phyloP scores from a whole-genome alignment of 1,140 invertebrate species.

The Sminthurinus signatus region DNA sequence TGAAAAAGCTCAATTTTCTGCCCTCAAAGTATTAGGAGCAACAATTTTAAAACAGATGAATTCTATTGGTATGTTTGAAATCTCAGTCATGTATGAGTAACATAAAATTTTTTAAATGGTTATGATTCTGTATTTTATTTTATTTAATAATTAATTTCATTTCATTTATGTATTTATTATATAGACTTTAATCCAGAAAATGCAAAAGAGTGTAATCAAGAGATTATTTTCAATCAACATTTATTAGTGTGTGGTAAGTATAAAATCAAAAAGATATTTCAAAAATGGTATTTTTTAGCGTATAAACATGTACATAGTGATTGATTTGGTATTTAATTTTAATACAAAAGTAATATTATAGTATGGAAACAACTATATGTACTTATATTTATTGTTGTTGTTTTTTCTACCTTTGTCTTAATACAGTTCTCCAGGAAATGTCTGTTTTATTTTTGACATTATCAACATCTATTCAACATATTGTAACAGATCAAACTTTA shows the following conservation, averaged over 20 bases:
- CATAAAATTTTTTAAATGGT: too few species aligned
- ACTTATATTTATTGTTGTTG: too few species aligned
- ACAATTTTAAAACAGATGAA: slow-evolving; percentile 93
- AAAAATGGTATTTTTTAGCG: too few species aligned
- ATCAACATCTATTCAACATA: slow-evolving; percentile 82
- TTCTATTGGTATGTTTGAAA: slow-evolving; percentile 64
- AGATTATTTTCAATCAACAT: slow-evolving; percentile 89
- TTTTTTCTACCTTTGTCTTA: too few species aligned
- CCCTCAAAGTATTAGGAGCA: slow-evolving; percentile 88
- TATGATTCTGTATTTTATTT: too few species aligned
- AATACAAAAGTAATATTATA: too few species aligned
- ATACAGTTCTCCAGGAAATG: slow-evolving; percentile 86
- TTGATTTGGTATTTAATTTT: too few species aligned
- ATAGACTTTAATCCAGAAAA: slow-evolving; percentile 80
- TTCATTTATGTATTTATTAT: background rate
- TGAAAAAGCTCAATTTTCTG: slow-evolving; percentile 92
- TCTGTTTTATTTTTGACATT: slow-evolving; percentile 76
- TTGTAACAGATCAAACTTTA: slow-evolving; percentile 68
- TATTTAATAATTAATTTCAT: background rate
- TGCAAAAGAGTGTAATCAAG: slow-evolving; percentile 74
- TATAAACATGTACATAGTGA: too few species aligned
- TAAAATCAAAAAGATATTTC: too few species aligned
- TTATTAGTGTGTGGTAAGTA: slow-evolving; percentile 87
- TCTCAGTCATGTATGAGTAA: too few species aligned
- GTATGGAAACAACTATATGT: too few species aligned